Evolutionary conservation across 2,113 vertebrate species (phyloP).

Genomic region (Fulmarus glacialis): DNA sequence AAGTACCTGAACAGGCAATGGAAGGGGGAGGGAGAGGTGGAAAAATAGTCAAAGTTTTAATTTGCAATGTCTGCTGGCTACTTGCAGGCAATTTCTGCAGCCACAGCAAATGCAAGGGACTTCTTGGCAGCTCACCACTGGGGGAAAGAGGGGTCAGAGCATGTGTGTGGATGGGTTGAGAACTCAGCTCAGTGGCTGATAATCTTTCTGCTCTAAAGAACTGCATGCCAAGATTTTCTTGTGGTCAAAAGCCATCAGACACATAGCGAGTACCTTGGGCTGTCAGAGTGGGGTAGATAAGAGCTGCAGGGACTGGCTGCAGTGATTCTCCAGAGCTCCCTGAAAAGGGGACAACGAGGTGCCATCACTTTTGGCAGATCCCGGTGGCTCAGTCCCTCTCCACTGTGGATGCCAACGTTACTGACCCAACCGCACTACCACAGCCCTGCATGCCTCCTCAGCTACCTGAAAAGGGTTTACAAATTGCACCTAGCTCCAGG

Average conservation of each 20-base stretch:
- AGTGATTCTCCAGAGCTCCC: neutral
- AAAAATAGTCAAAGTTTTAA: neutral
- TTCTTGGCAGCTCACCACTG: neutral
- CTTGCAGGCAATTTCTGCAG: neutral
- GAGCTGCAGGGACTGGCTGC: neutral
- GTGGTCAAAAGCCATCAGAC: neutral
- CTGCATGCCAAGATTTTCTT: neutral
- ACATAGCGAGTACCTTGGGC: neutral
- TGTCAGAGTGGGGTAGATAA: neutral
- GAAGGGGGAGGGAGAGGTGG: neutral
- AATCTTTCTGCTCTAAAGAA: neutral
- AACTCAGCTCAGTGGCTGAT: neutral
- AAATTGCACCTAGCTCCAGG: neutral
- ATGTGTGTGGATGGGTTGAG: neutral
- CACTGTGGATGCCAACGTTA: neutral
- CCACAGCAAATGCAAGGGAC: neutral
- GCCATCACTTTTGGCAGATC: neutral
- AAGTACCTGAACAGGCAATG: neutral
- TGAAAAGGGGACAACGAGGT: neutral
- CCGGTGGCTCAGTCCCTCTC: neutral
- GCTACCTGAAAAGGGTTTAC: neutral
- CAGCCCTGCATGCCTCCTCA: neutral
- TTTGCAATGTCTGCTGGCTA: neutral
- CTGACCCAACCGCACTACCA: neutral
- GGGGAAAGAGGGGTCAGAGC: neutral